These are phyloP conservation scores for Seriola rivoliana DNA, from an alignment of 2,113 vertebrate species.

Conservation along the genomic window DNA sequence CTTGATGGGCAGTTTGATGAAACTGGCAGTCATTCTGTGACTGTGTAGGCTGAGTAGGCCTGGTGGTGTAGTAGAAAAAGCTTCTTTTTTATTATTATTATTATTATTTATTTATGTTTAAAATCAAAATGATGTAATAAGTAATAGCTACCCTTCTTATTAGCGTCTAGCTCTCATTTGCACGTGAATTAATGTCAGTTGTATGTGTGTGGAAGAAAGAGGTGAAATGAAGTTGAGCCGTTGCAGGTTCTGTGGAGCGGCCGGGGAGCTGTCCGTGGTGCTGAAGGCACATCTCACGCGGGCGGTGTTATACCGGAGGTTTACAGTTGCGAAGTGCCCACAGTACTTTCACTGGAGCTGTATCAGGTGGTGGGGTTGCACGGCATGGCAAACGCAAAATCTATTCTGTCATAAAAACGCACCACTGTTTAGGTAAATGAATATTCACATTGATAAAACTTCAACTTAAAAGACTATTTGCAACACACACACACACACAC, in stretches of 20 bases:
- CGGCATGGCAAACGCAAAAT: background rate
- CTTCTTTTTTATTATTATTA: background rate
- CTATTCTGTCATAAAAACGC: background rate
- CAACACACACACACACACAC: background rate
- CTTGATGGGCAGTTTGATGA: background rate
- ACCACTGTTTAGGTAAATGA: fast-evolving
- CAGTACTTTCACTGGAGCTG: slow-evolving; percentile 33
- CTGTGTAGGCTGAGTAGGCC: slow-evolving; percentile 3
- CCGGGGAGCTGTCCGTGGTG: slow-evolving; percentile 73
- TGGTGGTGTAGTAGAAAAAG: background rate
- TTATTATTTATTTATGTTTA: background rate
- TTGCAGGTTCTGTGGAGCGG: background rate
- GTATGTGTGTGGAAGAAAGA: background rate
- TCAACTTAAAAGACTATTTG: background rate
- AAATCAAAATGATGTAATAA: background rate
- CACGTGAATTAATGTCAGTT: background rate
- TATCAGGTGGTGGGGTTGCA: slow-evolving; percentile 1
- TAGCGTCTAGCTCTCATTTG: background rate
- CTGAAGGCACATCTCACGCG: slow-evolving; percentile 50
- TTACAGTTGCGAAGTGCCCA: slow-evolving; percentile 39
- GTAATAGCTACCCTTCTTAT: background rate
- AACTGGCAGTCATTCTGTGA: slow-evolving; percentile 11
- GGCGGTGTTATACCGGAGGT: slow-evolving; percentile 31
- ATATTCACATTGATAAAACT: background rate
- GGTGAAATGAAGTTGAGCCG: slow-evolving; percentile 30